phyloP scores from a whole-genome alignment of 2,888 invertebrate genomes.

The Shargacucullia verbasci region DNA sequence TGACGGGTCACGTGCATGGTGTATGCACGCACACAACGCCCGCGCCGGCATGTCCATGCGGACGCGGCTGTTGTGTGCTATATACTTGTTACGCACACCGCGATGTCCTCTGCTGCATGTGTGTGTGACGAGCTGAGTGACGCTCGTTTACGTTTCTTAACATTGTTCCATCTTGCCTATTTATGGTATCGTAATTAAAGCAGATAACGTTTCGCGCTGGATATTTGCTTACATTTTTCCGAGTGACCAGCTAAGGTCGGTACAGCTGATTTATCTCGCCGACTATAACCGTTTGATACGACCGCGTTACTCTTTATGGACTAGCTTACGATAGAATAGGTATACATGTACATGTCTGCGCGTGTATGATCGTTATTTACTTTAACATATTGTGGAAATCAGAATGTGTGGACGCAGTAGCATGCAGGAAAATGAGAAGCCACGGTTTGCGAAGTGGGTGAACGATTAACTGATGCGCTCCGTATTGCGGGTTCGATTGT shows the following conservation, averaged over 20 bases:
- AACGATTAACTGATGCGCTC: too few relatives aligned
- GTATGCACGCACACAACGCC: conserved; percentile 6
- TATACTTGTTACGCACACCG: conserved; percentile 26
- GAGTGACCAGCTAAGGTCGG: not conserved
- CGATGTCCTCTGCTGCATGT: conserved; percentile 8
- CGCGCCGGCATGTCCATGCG: not conserved
- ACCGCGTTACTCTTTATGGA: too few relatives aligned
- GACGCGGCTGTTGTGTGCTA: conserved; percentile 6
- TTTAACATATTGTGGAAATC: too few relatives aligned
- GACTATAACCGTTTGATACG: too few relatives aligned
- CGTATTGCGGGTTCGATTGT: too few relatives aligned
- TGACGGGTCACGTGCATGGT: conserved; percentile 39
- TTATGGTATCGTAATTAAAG: conserved; percentile 21
- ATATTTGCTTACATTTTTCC: not conserved
- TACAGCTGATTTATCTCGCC: not conserved
- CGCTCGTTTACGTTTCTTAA: conserved; percentile 26
- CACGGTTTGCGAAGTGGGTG: too few relatives aligned
- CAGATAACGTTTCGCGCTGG: not conserved
- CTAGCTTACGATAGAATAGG: too few relatives aligned
- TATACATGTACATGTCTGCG: too few relatives aligned
- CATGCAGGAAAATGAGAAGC: too few relatives aligned
- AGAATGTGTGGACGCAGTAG: too few relatives aligned
- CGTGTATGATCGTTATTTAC: too few relatives aligned
- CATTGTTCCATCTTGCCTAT: conserved; percentile 17
- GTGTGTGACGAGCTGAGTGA: conserved; percentile 19